Percentiles rank a stretch among this genome's conserved stretches.
phyloP scores from a whole-genome alignment of 2,797 vertebrate genomes.

The Argentina silus region DNA sequence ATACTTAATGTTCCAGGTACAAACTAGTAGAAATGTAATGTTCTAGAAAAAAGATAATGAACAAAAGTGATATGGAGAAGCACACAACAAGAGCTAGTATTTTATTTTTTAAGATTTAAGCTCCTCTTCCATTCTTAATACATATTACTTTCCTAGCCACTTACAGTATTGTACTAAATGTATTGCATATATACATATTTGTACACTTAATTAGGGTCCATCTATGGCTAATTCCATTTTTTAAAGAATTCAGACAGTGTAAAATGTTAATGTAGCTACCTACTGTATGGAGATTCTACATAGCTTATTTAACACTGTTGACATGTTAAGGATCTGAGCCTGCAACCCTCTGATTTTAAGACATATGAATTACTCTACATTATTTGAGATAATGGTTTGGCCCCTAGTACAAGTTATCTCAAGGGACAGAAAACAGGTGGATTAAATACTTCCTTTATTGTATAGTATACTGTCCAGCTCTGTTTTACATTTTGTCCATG shows the following conservation, averaged over 20 bases:
- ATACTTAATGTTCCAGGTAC: conserved; percentile 7
- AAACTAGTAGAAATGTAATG: conserved; percentile 27
- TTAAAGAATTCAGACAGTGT: conserved; percentile 19
- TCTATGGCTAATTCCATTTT: conserved; percentile 17
- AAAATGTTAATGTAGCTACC: neutral
- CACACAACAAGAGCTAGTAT: neutral
- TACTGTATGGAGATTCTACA: neutral
- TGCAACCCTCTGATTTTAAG: neutral
- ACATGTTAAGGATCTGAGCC: neutral
- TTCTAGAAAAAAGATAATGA: conserved; percentile 17
- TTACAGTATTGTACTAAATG: conserved; percentile 16
- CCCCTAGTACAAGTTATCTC: neutral
- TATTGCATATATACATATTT: conserved; percentile 2
- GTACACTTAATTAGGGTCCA: neutral
- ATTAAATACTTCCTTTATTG: too few relatives aligned
- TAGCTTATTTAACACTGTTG: neutral
- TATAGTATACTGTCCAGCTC: too few relatives aligned
- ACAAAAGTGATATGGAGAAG: conserved; percentile 32
- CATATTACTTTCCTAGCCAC: conserved; percentile 33
- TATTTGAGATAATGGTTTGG: neutral
- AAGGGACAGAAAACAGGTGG: neutral
- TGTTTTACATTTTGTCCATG: neutral
- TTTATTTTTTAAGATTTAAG: neutral
- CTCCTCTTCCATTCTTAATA: neutral
- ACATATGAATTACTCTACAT: neutral